phyloP scores from a whole-genome alignment of 2,113 vertebrate genomes.

The Pristiophorus japonicus region DNA sequence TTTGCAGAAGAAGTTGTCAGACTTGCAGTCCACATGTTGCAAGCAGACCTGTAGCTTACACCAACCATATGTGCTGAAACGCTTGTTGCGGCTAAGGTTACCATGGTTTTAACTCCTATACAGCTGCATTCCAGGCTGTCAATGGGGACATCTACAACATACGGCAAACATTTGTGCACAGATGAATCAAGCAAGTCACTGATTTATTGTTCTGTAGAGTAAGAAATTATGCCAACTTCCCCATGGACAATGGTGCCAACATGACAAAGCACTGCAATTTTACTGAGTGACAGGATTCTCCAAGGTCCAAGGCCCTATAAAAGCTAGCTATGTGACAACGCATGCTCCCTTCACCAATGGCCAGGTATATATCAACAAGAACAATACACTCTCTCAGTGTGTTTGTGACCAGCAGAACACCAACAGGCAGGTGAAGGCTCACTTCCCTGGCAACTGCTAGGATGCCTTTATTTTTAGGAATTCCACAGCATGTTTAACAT shows the following conservation, averaged over 20 bases:
- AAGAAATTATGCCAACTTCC: not conserved
- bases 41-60: not conserved
- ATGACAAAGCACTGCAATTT: conserved; percentile 27
- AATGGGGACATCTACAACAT: not conserved
- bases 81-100: not conserved
- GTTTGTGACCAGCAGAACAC: not conserved
- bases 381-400: not conserved
- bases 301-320: not conserved
- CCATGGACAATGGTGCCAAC: not conserved
- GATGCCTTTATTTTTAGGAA: not conserved
- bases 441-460: not conserved
- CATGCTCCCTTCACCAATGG: not conserved
- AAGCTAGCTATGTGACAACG: not conserved
- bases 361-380: not conserved
- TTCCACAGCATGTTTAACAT: not conserved
- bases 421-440: not conserved
- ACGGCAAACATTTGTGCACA: not conserved
- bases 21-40: not conserved
- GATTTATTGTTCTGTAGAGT: conserved; percentile 12
- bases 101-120: not conserved
- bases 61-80: not conserved
- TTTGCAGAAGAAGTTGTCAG: not conserved
- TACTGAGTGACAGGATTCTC: conserved; percentile 1
- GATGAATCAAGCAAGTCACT: conserved; percentile 19
- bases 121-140: not conserved